A percentile compares a stretch with the other conserved stretches of the same genome.
Evolutionary conservation across 2,888 invertebrate species (phyloP).

Genomic region (Chouioia cunea): DNA sequence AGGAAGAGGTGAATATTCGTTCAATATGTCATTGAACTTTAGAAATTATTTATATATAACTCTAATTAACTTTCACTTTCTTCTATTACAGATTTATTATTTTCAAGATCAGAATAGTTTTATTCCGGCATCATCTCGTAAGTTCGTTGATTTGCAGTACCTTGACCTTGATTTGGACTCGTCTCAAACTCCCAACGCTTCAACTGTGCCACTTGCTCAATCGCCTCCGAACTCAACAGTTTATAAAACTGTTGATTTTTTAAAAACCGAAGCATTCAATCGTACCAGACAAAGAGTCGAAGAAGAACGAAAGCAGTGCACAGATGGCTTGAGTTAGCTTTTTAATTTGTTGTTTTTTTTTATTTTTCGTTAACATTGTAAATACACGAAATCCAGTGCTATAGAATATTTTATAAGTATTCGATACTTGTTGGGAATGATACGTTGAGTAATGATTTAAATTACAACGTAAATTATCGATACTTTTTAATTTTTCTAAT

Average conservation of each 20-base stretch:
- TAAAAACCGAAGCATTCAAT: slow-evolving; percentile 94
- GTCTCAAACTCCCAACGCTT: slow-evolving; percentile 66
- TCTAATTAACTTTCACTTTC: slow-evolving; percentile 13
- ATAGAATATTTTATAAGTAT: neutral
- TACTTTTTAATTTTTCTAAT: neutral
- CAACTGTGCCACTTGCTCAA: slow-evolving; percentile 65
- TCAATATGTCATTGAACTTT: neutral
- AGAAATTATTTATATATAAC: neutral
- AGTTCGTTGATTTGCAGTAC: slow-evolving; percentile 77
- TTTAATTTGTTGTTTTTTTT: slow-evolving; percentile 81
- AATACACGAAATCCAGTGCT: neutral
- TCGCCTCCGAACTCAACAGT: slow-evolving; percentile 73
- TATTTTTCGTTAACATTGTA: neutral
- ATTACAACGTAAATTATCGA: neutral
- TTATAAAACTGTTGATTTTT: slow-evolving; percentile 93
- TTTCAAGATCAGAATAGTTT: slow-evolving; percentile 63
- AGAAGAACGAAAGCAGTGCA: slow-evolving; percentile 73
- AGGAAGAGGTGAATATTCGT: slow-evolving; percentile 63
- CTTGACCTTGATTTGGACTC: slow-evolving; percentile 86
- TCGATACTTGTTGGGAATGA: neutral
- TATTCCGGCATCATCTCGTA: slow-evolving; percentile 57
- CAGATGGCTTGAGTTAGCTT: slow-evolving; percentile 61
- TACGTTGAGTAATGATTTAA: neutral
- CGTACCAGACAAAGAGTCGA: slow-evolving; percentile 86
- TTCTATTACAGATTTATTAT: slow-evolving; percentile 55